A percentile compares a stretch with the other conserved stretches of the same genome.
phyloP scores from a whole-genome alignment of 2,113 vertebrate species.

The Hippolais icterina region DNA sequence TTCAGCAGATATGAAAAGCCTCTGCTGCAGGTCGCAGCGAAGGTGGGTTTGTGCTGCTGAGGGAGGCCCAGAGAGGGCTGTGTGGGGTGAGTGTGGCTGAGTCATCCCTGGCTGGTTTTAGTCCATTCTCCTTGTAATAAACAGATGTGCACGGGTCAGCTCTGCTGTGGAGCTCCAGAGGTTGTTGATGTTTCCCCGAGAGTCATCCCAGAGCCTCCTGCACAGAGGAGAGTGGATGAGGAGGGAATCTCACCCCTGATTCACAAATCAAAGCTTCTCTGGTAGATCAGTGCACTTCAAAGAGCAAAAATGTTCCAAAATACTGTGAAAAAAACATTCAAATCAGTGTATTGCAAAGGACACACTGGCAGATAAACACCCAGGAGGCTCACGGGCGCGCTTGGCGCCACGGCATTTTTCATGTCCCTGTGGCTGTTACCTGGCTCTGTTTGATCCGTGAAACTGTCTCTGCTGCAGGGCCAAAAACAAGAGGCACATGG shows the following conservation, averaged over 20 bases:
- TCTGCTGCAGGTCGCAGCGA: rapidly evolving
- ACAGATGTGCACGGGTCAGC: background rate
- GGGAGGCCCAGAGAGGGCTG: background rate
- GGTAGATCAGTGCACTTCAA: background rate
- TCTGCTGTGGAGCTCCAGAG: background rate
- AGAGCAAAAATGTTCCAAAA: background rate
- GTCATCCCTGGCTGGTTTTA: rapidly evolving
- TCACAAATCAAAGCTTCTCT: background rate
- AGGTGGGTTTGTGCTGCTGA: background rate
- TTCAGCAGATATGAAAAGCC: background rate
- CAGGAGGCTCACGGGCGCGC: rapidly evolving
- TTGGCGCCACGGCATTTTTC: background rate
- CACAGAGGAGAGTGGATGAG: rapidly evolving
- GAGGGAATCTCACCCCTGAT: background rate
- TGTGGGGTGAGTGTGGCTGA: rapidly evolving
- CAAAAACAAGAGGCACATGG: background rate
- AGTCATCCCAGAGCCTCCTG: background rate
- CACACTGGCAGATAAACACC: background rate
- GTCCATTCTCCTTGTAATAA: background rate
- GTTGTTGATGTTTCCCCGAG: rapidly evolving
- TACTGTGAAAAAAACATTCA: background rate
- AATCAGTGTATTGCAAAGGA: background rate
- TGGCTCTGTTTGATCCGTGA: background rate
- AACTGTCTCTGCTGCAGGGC: background rate
- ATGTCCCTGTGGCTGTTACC: background rate